Evolutionary conservation across 2,888 invertebrate species (phyloP).

Genomic region (Hanleya hanleyi): DNA sequence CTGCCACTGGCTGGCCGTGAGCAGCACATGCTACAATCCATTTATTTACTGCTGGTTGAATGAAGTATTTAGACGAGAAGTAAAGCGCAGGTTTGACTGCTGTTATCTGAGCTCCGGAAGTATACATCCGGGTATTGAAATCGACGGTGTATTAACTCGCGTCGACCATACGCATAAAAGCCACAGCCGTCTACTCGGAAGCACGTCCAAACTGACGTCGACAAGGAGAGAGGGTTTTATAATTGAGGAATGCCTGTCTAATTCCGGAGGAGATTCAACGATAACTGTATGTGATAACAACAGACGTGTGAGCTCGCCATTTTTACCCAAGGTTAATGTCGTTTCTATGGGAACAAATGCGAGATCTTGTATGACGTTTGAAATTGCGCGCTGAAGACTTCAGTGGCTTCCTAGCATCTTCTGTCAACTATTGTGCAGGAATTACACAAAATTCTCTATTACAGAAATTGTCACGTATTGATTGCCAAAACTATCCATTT

Average conservation of each 20-base stretch:
- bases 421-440: too few relatives aligned
- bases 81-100: slow-evolving; percentile 64
- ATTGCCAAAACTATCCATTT: too few relatives aligned
- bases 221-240: neutral
- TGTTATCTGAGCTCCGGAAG: slow-evolving; percentile 47
- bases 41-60: slow-evolving; percentile 76
- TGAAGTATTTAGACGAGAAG: slow-evolving; percentile 72
- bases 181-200: neutral
- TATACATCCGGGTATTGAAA: slow-evolving; percentile 49
- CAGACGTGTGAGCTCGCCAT: too few relatives aligned
- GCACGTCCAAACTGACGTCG: neutral
- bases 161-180: neutral
- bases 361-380: too few relatives aligned
- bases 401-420: too few relatives aligned
- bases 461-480: too few relatives aligned
- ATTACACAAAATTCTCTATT: too few relatives aligned
- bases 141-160: slow-evolving; percentile 40
- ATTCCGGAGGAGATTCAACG: neutral
- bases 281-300: too few relatives aligned
- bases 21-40: slow-evolving; percentile 75
- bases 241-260: neutral
- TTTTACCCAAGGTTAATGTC: too few relatives aligned
- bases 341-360: too few relatives aligned
- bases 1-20: slow-evolving; percentile 75
- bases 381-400: too few relatives aligned